A percentile compares a stretch with the other conserved stretches of the same genome.
Evolutionary conservation across 2,888 invertebrate genomes (phyloP).

Genomic region (Eumerus sabulonum): DNA sequence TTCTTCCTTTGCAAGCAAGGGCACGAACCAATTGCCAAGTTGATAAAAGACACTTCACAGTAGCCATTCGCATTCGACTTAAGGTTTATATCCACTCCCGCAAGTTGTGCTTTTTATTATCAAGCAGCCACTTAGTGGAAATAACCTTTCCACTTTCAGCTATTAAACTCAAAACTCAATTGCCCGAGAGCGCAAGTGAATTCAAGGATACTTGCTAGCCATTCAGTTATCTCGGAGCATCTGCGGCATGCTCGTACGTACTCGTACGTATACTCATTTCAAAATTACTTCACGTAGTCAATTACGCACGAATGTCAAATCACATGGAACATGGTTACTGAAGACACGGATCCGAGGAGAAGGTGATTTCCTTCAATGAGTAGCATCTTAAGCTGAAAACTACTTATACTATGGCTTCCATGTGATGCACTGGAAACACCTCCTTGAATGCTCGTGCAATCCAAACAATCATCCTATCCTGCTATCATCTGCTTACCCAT

Average conservation of each 20-base stretch:
- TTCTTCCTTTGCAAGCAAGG: too few relatives aligned
- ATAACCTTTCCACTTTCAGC: conserved; percentile 34
- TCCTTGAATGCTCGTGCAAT: conserved; percentile 31
- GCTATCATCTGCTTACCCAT: conserved; percentile 6
- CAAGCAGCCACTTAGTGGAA: conserved; percentile 41
- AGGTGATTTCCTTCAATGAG: conserved; percentile 36
- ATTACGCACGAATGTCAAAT: conserved; percentile 59
- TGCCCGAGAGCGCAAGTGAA: conserved; percentile 19
- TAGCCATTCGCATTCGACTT: not conserved
- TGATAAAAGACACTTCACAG: conserved; percentile 34
- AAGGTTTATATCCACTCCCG: conserved; percentile 14
- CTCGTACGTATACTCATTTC: conserved; percentile 53
- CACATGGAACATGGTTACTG: conserved; percentile 32
- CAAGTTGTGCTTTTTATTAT: not conserved
- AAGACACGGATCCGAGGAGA: conserved; percentile 5
- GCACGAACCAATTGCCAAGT: conserved; percentile 27
- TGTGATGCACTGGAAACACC: conserved; percentile 20
- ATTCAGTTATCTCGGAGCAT: conserved; percentile 11
- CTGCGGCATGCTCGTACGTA: too few relatives aligned
- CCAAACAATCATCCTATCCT: conserved; percentile 24
- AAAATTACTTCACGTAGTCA: conserved; percentile 62
- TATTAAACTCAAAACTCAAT: conserved; percentile 9
- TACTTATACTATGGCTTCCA: too few relatives aligned
- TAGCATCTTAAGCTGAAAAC: conserved; percentile 2
- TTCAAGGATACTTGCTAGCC: not conserved